Conservation (phyloP, 2,888 invertebrate genomes). For the Euclidia mi region DNA sequence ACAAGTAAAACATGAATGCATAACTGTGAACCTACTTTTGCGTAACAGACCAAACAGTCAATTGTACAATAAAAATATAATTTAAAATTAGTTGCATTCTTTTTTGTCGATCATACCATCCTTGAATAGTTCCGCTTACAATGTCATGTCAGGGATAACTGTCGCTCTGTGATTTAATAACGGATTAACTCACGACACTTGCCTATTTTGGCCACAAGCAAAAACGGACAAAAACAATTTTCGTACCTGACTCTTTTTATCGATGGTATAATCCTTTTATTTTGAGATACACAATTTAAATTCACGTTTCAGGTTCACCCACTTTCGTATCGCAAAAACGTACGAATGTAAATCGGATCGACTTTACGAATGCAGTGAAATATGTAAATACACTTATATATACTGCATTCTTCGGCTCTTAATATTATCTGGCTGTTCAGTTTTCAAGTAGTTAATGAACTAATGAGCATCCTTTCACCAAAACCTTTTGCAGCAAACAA, state of each 20-base stretch:
- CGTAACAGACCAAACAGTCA: constrained; percentile 31
- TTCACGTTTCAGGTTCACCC: constrained; percentile 20
- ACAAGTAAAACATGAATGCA: not conserved
- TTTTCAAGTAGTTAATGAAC: no score
- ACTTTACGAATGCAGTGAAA: not conserved
- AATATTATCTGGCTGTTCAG: no score
- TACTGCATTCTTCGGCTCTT: no score
- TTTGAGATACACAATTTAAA: constrained; percentile 20
- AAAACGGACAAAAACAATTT: constrained; percentile 43
- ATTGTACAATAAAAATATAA: constrained; percentile 36
- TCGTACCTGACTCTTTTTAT: constrained; percentile 20
- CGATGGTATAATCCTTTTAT: constrained; percentile 39
- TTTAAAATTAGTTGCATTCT: constrained; percentile 38
- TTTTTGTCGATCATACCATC: constrained; percentile 52
- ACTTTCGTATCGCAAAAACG: constrained; percentile 12
- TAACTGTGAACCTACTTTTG: constrained; percentile 32
- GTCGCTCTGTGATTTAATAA: constrained; percentile 49
- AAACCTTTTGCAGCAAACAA: no score
- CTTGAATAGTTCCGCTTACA: constrained; percentile 58
- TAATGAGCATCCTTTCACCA: no score
- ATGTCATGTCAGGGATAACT: constrained; percentile 41
- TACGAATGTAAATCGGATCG: not conserved
- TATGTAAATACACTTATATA: not conserved
- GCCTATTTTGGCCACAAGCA: constrained; percentile 39
- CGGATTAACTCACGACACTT: constrained; percentile 46